These are phyloP conservation scores for Ridgeia piscesae DNA, from an alignment of 1,140 invertebrate genomes.

Conservation along the genomic window DNA sequence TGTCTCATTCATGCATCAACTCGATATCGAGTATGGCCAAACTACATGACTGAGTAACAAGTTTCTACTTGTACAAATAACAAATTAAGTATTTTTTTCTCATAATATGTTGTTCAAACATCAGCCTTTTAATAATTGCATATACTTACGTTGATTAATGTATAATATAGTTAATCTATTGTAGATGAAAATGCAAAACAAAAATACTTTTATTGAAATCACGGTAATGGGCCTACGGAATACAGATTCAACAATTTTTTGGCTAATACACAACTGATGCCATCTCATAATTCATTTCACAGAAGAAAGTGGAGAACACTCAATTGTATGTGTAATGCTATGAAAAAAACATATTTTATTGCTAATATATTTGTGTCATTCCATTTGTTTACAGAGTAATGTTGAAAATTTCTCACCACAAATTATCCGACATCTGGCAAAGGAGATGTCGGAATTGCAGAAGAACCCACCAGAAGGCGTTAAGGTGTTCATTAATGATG, in stretches of 20 bases:
- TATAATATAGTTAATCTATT: background rate
- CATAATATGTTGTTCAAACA: background rate
- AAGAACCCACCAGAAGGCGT: conserved; percentile 84
- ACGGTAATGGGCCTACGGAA: too few species aligned
- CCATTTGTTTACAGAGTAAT: conserved; percentile 60
- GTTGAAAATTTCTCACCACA: conserved; percentile 93
- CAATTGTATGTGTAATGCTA: background rate
- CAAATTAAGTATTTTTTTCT: background rate
- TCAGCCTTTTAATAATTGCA: background rate
- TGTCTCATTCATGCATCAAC: background rate
- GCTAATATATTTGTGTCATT: background rate
- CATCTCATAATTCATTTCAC: background rate
- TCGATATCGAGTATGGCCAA: background rate
- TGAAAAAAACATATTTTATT: background rate
- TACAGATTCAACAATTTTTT: too few species aligned
- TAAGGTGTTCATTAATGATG: conserved; percentile 81
- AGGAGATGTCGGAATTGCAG: conserved; percentile 78
- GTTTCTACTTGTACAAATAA: background rate
- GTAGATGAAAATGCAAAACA: background rate
- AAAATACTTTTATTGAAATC: background rate
- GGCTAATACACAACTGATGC: too few species aligned
- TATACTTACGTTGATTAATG: background rate
- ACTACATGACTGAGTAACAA: background rate
- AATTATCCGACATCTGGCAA: conserved; percentile 79
- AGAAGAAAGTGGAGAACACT: background rate